Percentiles rank a stretch among this genome's conserved stretches.
Conservation (phyloP, 2,113 vertebrate genomes). For the Xenopus borealis region DNA sequence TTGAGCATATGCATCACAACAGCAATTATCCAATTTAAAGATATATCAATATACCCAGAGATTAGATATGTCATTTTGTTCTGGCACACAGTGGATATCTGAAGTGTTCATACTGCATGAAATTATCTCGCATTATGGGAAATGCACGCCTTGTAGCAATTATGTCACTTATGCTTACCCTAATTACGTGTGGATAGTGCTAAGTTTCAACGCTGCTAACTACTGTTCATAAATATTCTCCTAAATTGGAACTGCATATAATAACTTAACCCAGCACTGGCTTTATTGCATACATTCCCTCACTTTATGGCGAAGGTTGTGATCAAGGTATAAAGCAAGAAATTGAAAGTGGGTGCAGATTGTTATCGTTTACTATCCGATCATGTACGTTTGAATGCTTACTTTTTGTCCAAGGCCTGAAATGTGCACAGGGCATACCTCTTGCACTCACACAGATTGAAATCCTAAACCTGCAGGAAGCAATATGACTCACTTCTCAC, state of each 20-base stretch:
- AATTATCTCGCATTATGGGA: constrained; percentile 77
- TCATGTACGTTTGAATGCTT: constrained; percentile 33
- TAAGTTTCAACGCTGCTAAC: constrained; percentile 77
- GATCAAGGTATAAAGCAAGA: constrained; percentile 3
- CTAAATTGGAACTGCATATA: constrained; percentile 73
- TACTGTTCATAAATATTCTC: constrained; percentile 78
- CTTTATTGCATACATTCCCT: constrained; percentile 1
- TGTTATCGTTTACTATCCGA: constrained; percentile 29
- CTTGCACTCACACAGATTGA: constrained; percentile 15
- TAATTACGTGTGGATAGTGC: constrained; percentile 65
- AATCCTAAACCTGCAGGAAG: constrained; percentile 26
- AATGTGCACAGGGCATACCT: background rate
- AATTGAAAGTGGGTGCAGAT: constrained; percentile 5
- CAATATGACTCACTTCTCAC: background rate
- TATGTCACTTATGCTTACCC: constrained; percentile 76
- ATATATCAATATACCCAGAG: constrained; percentile 61
- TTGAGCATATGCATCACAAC: constrained; percentile 38
- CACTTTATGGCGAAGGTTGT: background rate
- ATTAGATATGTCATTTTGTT: constrained; percentile 63
- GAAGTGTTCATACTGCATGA: constrained; percentile 72
- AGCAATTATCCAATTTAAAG: constrained; percentile 46
- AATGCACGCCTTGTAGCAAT: constrained; percentile 76
- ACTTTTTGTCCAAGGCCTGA: constrained; percentile 22
- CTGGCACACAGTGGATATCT: constrained; percentile 68
- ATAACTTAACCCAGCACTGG: constrained; percentile 51